A percentile compares a stretch with the other conserved stretches of the same genome.
Conservation (phyloP, 1,140 invertebrate genomes). For the Brachionus angularis region DNA sequence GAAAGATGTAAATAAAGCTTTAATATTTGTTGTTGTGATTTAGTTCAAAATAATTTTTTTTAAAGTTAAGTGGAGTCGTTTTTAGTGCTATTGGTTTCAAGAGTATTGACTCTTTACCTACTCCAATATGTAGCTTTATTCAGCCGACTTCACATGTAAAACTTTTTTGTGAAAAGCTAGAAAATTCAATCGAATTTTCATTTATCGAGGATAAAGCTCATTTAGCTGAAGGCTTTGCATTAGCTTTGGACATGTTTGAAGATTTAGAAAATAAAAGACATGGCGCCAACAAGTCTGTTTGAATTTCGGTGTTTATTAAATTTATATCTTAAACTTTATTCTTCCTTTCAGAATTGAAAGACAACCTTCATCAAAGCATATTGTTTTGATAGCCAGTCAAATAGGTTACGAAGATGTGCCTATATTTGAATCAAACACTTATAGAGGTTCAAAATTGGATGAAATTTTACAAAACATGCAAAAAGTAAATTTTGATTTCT, state of each 20-base stretch:
- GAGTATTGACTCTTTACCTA: not conserved
- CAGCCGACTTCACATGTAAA: constrained; percentile 23
- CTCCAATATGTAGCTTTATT: constrained; percentile 29
- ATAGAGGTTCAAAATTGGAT: constrained; percentile 4
- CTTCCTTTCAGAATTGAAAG: constrained; percentile 40
- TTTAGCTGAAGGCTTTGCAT: constrained; percentile 10
- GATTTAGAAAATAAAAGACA: constrained; percentile 27
- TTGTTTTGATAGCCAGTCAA: constrained; percentile 13
- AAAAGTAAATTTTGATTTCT: constrained; percentile 12
- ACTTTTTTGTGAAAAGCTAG: constrained; percentile 28
- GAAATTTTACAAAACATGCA: constrained; percentile 13
- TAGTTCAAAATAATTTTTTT: not conserved
- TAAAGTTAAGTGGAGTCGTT: not conserved
- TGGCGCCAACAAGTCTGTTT: not conserved
- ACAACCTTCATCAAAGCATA: not conserved
- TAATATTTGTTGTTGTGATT: not conserved
- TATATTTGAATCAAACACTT: constrained; percentile 28
- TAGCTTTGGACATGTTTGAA: constrained; percentile 34
- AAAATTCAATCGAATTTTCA: constrained; percentile 4
- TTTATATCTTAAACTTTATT: not conserved
- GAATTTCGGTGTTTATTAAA: not conserved
- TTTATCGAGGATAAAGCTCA: not conserved
- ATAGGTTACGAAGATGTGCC: constrained; percentile 19
- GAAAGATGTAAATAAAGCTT: constrained; percentile 3
- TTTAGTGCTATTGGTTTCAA: constrained; percentile 7